Evolutionary conservation across 2,797 vertebrate genomes (phyloP).

Genomic region (Sternotherus odoratus): DNA sequence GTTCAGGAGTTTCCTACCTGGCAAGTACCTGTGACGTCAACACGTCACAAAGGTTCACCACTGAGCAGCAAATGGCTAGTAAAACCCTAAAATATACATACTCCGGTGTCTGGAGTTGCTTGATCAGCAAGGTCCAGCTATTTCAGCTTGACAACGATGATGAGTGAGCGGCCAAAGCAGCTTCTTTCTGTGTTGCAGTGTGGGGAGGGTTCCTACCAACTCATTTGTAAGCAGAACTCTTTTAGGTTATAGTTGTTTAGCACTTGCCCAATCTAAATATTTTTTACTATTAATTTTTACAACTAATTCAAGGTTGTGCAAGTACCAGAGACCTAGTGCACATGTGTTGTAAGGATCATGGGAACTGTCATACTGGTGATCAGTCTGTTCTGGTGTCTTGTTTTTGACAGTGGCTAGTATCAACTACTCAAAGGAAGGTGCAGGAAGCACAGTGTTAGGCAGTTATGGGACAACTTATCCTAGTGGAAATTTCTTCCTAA

Average conservation of each 20-base stretch:
- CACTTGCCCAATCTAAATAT: background rate
- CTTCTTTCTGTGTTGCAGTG: conserved; percentile 33
- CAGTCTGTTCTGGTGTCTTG: background rate
- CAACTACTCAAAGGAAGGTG: background rate
- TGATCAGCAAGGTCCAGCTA: background rate
- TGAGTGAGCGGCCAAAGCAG: background rate
- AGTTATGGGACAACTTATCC: background rate
- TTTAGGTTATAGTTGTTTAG: background rate
- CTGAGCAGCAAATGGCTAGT: background rate
- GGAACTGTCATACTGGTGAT: background rate
- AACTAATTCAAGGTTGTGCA: background rate
- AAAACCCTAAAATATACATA: background rate
- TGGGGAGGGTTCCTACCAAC: background rate
- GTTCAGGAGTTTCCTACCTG: background rate
- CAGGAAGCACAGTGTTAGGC: background rate
- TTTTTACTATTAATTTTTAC: background rate
- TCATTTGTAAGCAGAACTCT: background rate
- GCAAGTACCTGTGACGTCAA: background rate
- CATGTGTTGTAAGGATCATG: background rate
- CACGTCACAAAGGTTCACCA: background rate
- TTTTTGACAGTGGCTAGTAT: background rate
- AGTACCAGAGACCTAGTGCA: background rate
- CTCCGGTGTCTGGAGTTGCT: background rate
- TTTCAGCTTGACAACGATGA: background rate
- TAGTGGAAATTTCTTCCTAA: background rate